A percentile compares a stretch with the other conserved stretches of the same genome.
These are phyloP conservation scores for Embiotoca jacksoni DNA, from an alignment of 2,113 vertebrate genomes.

Conservation along the genomic window DNA sequence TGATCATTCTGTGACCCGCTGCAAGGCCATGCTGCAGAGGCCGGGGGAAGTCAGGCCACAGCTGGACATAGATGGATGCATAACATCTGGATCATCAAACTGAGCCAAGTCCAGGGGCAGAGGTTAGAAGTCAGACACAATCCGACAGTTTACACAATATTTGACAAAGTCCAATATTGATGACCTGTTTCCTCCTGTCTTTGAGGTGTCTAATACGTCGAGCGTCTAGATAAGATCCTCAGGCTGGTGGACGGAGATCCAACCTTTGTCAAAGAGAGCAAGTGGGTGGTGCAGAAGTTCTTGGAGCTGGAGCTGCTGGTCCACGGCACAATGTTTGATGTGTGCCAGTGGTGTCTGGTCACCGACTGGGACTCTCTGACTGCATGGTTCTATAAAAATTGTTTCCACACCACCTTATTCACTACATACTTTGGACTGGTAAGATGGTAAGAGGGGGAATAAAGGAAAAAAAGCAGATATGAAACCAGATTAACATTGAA, in stretches of 20 bases:
- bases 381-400: conserved; percentile 91
- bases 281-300: conserved; percentile 98
- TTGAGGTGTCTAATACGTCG: conserved; percentile 88
- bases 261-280: conserved; percentile 74
- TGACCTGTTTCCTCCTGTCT: not conserved
- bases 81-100: conserved; percentile 95
- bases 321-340: conserved; percentile 91
- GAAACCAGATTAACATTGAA: conserved; percentile 19
- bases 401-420: conserved; percentile 92
- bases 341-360: conserved; percentile 95
- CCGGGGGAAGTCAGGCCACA: conserved; percentile 85
- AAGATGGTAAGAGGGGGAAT: conserved; percentile 48
- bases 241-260: conserved; percentile 76
- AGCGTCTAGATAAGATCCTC: conserved; percentile 88
- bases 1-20: conserved; percentile 65
- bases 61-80: conserved; percentile 88
- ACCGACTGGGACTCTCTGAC: conserved; percentile 94
- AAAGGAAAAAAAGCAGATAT: not conserved
- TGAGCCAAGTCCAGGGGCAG: conserved; percentile 91
- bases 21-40: conserved; percentile 79
- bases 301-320: conserved; percentile 90
- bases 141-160: not conserved
- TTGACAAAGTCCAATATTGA: not conserved
- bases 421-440: conserved; percentile 87
- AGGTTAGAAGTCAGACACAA: conserved; percentile 77